Conservation (phyloP, 2,888 invertebrate genomes). For the Caenorhabditis sinica region DNA sequence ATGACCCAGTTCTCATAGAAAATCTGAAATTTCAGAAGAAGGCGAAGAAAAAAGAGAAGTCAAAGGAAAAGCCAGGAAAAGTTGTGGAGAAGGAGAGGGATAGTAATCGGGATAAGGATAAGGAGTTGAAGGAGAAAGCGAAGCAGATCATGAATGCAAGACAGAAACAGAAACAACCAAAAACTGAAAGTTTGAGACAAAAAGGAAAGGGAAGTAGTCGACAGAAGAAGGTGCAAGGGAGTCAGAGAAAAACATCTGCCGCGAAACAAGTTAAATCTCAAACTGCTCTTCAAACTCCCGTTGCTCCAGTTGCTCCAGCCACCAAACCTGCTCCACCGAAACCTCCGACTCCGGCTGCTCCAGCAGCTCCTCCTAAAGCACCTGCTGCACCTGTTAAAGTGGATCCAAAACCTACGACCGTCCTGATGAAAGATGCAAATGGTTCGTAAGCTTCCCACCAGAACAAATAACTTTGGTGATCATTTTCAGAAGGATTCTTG, state of each 20-base stretch:
- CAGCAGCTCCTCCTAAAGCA: background rate
- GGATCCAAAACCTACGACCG: background rate
- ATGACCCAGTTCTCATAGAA: too few relatives aligned
- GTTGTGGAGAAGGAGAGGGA: constrained; percentile 19
- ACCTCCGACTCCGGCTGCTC: background rate
- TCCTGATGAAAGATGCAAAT: constrained; percentile 20
- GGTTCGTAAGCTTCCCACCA: background rate
- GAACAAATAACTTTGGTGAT: background rate
- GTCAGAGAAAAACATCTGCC: constrained; percentile 9
- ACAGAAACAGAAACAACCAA: constrained; percentile 10
- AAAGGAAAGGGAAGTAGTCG: background rate
- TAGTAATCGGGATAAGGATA: constrained; percentile 19
- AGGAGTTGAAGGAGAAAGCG: background rate
- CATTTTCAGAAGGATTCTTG: constrained; percentile 42
- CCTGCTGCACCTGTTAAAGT: background rate
- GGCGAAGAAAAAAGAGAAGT: background rate
- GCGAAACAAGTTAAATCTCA: background rate
- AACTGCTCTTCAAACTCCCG: background rate
- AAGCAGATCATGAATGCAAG: background rate
- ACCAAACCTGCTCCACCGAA: background rate
- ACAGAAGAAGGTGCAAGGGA: constrained; percentile 23
- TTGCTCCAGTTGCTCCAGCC: background rate
- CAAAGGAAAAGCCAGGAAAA: background rate
- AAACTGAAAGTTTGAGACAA: constrained; percentile 11
- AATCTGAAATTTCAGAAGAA: constrained; percentile 6